These are phyloP conservation scores for Papilio protenor DNA, from an alignment of 2,888 invertebrate species.

Conservation along the genomic window DNA sequence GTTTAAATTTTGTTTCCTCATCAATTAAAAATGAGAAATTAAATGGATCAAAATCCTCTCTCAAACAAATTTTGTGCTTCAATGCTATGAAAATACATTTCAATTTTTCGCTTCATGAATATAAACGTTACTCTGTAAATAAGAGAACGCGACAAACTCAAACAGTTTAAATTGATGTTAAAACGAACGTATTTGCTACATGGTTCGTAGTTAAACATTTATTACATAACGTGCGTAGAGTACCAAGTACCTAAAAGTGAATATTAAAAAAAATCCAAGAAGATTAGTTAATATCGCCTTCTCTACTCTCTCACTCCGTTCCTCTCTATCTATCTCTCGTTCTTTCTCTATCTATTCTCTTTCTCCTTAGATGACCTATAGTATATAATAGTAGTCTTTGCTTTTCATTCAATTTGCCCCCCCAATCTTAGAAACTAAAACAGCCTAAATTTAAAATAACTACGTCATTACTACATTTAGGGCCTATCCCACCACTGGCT, in stretches of 20 bases:
- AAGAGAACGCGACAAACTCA: slow-evolving; percentile 4
- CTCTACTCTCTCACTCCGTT: not conserved
- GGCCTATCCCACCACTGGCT: no score
- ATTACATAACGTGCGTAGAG: not conserved
- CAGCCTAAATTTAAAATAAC: no score
- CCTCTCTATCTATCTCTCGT: not conserved
- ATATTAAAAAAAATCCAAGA: not conserved
- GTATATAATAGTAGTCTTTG: no score
- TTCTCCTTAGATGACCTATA: no score
- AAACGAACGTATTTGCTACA: not conserved
- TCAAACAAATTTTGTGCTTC: slow-evolving; percentile 16
- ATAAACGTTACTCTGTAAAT: slow-evolving; percentile 21
- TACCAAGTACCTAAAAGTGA: not conserved
- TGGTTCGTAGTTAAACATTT: not conserved
- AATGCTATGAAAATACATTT: slow-evolving; percentile 9
- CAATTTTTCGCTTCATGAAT: slow-evolving; percentile 15
- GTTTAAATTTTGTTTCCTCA: not conserved
- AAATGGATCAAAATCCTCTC: not conserved
- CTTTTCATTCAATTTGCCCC: no score
- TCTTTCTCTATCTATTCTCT: not conserved
- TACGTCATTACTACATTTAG: no score
- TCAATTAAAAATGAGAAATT: not conserved
- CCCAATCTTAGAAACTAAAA: no score
- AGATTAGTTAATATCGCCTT: not conserved
- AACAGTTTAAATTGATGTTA: slow-evolving; percentile 20